Percentiles rank a stretch among this genome's conserved stretches.
These are phyloP conservation scores for Temnothorax longispinosus DNA, from an alignment of 1,140 invertebrate species.

Conservation along the genomic window DNA sequence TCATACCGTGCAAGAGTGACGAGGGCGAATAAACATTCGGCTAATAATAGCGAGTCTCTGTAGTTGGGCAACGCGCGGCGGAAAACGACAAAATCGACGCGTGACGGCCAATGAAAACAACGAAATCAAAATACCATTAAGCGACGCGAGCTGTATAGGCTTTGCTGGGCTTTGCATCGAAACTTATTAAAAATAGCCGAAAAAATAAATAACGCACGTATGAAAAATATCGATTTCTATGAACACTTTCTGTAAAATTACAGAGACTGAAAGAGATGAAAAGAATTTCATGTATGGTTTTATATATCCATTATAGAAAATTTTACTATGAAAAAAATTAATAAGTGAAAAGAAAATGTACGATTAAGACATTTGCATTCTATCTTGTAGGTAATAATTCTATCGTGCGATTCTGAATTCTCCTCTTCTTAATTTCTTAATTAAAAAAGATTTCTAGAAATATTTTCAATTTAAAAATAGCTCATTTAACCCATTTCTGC, in stretches of 20 bases:
- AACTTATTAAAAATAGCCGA: conserved; percentile 44
- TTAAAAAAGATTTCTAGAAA: not conserved
- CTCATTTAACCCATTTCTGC: not conserved
- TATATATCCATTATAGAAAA: not conserved
- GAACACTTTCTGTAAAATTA: not conserved
- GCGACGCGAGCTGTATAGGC: not conserved
- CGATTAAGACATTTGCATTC: not conserved
- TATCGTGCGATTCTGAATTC: not conserved
- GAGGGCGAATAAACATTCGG: conserved; percentile 59
- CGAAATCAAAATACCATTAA: conserved; percentile 55
- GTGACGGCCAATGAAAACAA: conserved; percentile 53
- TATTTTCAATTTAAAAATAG: not conserved
- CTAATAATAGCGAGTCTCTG: conserved; percentile 45
- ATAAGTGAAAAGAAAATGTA: not conserved
- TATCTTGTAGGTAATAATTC: not conserved
- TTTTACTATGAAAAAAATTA: not conserved
- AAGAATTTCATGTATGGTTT: not conserved
- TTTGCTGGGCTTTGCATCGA: not conserved
- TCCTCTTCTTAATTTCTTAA: not conserved
- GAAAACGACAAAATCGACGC: conserved; percentile 43
- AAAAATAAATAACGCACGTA: conserved; percentile 28
- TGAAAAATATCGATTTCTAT: not conserved
- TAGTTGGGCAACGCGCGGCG: not conserved
- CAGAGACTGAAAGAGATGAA: not conserved
- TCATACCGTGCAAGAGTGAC: conserved; percentile 39